Conservation (phyloP, 2,797 vertebrate species). For the Sciaenops ocellatus region DNA sequence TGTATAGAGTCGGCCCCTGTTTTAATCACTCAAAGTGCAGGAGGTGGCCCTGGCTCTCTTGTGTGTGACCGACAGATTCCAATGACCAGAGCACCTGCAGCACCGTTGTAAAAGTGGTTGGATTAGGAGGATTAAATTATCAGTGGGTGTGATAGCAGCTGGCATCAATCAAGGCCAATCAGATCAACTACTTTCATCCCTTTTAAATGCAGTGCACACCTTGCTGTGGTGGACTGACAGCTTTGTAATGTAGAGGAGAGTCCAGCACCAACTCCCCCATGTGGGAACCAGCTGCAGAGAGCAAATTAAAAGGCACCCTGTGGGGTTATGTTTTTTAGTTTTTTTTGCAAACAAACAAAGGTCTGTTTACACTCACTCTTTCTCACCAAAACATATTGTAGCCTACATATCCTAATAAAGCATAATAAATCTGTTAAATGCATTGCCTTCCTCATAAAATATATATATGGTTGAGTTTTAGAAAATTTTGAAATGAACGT, state of each 20-base stretch:
- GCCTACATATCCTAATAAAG: not conserved
- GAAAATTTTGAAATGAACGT: not conserved
- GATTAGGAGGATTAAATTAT: conserved; percentile 70
- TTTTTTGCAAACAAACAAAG: conserved; percentile 33
- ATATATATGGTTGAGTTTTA: not conserved
- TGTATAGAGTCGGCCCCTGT: not conserved
- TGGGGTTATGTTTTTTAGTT: not conserved
- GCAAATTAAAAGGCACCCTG: conserved; percentile 36
- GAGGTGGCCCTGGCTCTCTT: conserved; percentile 36
- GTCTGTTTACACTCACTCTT: not conserved
- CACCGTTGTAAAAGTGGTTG: conserved; percentile 60
- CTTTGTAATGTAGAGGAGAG: conserved; percentile 42
- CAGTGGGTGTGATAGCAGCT: conserved; percentile 61
- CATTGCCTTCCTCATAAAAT: not conserved
- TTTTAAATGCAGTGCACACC: conserved; percentile 56
- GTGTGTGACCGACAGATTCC: conserved; percentile 54
- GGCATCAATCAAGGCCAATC: conserved; percentile 64
- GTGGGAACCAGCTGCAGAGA: conserved; percentile 29
- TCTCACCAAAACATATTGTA: not conserved
- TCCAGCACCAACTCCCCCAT: conserved; percentile 19
- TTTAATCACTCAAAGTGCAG: conserved; percentile 55
- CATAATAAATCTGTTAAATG: not conserved
- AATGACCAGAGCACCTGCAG: conserved; percentile 67
- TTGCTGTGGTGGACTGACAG: conserved; percentile 25
- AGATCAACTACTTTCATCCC: conserved; percentile 53